Base-by-base conservation (phyloP, 1,140 invertebrate genomes). In the Oryctes rhinoceros region DNA sequence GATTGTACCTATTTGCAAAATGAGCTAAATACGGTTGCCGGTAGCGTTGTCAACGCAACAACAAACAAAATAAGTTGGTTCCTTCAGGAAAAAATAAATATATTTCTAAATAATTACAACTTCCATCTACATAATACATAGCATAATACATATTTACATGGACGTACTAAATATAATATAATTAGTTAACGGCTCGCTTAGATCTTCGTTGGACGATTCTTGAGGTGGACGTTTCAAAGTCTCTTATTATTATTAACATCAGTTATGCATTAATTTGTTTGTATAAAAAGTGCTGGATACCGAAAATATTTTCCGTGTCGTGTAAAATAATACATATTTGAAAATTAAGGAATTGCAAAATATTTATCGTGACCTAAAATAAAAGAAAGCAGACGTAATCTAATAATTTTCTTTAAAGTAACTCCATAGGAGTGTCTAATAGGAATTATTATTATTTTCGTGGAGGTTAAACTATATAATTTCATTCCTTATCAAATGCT, bases 361-460 rank as follows among this genome's bases (percentile, higher is more conserved):
- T 30, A 30, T 30, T 30, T 30, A 30, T 30, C 24, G 24, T 30
- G 24, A 2, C 24, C 24, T 30, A 30, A 30, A 30, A 30, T 30
- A 30, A 30, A 30, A 30, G 24, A 30, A 30, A 30, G 24, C 24
- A 1, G 0, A 2, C 2, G 39, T 44, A 44, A 44, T 74, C 6
- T 35, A 74, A 74, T 30, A 11, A 20, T 74, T 74, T 35, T 35
- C 24, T 5, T 74, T 74, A 20, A 35, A 35, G 20, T 53, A 44
- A 76, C 76, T 78, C 76, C 76, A 78, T 30, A 59, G 76, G 49
- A 78, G 76, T 53, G 10, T 30, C 7, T 76, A 44, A n/a, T 11
- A n/a, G 7, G 5, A 78, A 10, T 53, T 30, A 30, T 30, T 30
- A 1, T 30, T 53, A 2, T 13, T 4, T 76, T 30, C 4, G n/a